Conservation (phyloP, 2,888 invertebrate species). For the Cheilosia pagana region DNA sequence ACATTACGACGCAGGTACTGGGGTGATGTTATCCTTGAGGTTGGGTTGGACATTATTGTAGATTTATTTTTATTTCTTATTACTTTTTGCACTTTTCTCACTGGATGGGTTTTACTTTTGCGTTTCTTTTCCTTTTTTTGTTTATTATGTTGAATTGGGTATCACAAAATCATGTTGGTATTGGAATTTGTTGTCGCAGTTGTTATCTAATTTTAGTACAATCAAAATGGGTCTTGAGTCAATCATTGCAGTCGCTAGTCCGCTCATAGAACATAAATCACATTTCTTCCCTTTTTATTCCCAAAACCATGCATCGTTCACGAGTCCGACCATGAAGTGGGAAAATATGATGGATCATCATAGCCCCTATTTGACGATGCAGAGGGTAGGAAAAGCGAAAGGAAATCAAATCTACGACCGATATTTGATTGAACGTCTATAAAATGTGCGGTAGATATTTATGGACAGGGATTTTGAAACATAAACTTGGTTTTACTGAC, state of each 20-base stretch:
- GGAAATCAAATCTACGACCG: background rate
- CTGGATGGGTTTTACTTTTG: conserved; percentile 46
- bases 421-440: conserved; percentile 1
- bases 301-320: background rate
- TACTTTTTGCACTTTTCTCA: conserved; percentile 44
- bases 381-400: background rate
- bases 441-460: background rate
- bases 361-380: background rate
- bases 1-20: conserved; percentile 69
- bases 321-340: background rate
- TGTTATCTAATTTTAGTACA: too few relatives aligned
- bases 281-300: too few relatives aligned
- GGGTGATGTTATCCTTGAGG: conserved; percentile 71
- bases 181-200: background rate
- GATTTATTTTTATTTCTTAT: conserved; percentile 35
- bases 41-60: conserved; percentile 70
- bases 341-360: background rate
- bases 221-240: too few relatives aligned
- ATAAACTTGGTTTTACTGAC: background rate
- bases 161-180: conserved; percentile 65
- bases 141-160: conserved; percentile 37
- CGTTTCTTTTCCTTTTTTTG: background rate
- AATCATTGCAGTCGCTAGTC: too few relatives aligned
- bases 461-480: background rate
- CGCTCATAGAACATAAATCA: too few relatives aligned